These are phyloP conservation scores for Papilio machaon DNA, from an alignment of 1,140 invertebrate genomes.

Conservation along the genomic window DNA sequence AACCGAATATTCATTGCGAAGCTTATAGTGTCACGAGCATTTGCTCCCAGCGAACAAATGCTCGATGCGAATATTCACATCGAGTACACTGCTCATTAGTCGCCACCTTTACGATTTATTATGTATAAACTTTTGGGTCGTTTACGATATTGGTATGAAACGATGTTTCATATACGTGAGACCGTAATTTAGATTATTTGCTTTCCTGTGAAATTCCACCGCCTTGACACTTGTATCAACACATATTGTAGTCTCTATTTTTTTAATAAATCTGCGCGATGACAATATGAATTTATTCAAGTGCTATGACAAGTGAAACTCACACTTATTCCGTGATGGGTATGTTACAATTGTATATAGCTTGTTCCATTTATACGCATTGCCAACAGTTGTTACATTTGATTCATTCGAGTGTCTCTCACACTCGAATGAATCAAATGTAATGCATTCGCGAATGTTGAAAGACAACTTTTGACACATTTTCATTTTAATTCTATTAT, in stretches of 20 bases:
- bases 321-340: background rate
- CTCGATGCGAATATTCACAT: too few relatives aligned
- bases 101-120: slow-evolving; percentile 7
- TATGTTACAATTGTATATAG: slow-evolving; percentile 20
- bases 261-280: too few relatives aligned
- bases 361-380: background rate
- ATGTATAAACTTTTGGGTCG: slow-evolving; percentile 24
- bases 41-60: too few relatives aligned
- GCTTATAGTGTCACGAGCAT: too few relatives aligned
- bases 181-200: slow-evolving; percentile 28
- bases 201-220: slow-evolving; percentile 5
- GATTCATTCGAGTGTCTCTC: slow-evolving; percentile 6
- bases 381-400: slow-evolving; percentile 20
- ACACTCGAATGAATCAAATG: too few relatives aligned
- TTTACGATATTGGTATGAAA: slow-evolving; percentile 32
- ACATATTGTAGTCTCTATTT: too few relatives aligned
- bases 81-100: too few relatives aligned
- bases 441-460: background rate
- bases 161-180: slow-evolving; percentile 12
- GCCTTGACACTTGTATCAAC: too few relatives aligned
- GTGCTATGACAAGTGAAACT: too few relatives aligned
- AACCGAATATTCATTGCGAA: too few relatives aligned
- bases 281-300: too few relatives aligned
- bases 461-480: background rate
- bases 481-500: too few relatives aligned